These are phyloP conservation scores for Equus przewalskii DNA, from an alignment of 2,113 vertebrate genomes.

Conservation along the genomic window DNA sequence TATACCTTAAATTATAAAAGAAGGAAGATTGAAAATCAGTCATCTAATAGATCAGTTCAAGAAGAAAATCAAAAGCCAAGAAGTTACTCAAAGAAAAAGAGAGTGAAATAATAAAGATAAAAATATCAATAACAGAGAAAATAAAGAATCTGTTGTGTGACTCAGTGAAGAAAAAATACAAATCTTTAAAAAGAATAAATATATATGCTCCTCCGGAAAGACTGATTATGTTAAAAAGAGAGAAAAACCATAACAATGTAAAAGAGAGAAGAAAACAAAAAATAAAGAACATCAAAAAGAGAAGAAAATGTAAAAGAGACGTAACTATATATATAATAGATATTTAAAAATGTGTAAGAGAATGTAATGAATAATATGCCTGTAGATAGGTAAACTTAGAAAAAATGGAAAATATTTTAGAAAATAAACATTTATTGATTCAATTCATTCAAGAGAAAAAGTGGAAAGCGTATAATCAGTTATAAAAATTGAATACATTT, in stretches of 20 bases:
- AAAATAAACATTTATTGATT: constrained; percentile 3
- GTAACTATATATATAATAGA: not conserved
- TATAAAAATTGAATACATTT: not conserved
- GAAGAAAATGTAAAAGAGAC: not conserved
- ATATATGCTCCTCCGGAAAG: not conserved
- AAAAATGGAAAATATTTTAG: not conserved
- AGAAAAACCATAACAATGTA: not conserved
- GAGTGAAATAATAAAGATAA: not conserved
- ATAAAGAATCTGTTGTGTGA: not conserved
- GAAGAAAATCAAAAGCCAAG: not conserved
- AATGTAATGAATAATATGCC: not conserved
- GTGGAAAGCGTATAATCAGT: not conserved
- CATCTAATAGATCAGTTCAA: not conserved
- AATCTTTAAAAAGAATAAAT: not conserved
- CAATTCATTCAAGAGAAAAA: not conserved
- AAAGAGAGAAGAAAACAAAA: not conserved
- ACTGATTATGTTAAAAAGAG: not conserved
- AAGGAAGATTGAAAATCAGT: not conserved
- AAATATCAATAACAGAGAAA: not conserved
- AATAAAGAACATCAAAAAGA: not conserved
- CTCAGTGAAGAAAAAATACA: not conserved
- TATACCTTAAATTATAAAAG: not conserved
- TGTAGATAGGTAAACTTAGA: not conserved
- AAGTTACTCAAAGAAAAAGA: not conserved
- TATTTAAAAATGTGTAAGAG: not conserved